Base-by-base conservation (phyloP, 2,113 vertebrate genomes). In the Dicaeum eximium region DNA sequence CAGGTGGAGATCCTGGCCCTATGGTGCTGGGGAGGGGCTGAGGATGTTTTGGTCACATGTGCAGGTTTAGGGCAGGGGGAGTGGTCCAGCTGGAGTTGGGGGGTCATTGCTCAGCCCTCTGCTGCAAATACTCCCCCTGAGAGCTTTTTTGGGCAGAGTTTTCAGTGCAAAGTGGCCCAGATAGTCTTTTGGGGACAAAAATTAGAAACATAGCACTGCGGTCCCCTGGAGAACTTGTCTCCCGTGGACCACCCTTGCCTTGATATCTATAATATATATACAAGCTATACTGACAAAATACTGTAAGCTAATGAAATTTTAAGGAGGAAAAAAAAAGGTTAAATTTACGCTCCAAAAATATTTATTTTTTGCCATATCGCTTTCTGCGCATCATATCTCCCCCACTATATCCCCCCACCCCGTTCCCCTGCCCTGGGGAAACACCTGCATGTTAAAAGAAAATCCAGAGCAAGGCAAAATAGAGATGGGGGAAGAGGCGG, bases 291-390 rank as follows among this genome's bases (percentile, higher is more conserved):
- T 97, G 98, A 97, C 94, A 96, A 98, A 97, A 97, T 98, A 97
- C 97, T 98, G 98, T 99, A 99, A 99, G 98, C 98, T 99, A 99
- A 98, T 86, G 75, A 98, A 97, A 98, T 97, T 97, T 96, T 98
- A 93, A 92, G 90, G 93, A 95, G 67, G 95, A 98, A 96, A 97
- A 80, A 80, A 96, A 97, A 98, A 97, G 98, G 98, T 98, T 98
- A 98, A 97, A 98, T 99, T 98, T 98, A 98, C 98, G 97, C 86
- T 95, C 71, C 5, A 77, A 96, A 98, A 98, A 98, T 99, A 99
- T 99, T 99, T 99, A 99, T 93, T 96, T 96, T 96, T 95, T 98
- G 97, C 98, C 98, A 97, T 97, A 92, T 97, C 97, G 98, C 98
- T 98, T 97, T 97, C 97, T 85, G 93, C 93, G 91, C 96, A 97